Base-by-base conservation (phyloP, 2,888 invertebrate genomes). In the Calliphora vomitoria region DNA sequence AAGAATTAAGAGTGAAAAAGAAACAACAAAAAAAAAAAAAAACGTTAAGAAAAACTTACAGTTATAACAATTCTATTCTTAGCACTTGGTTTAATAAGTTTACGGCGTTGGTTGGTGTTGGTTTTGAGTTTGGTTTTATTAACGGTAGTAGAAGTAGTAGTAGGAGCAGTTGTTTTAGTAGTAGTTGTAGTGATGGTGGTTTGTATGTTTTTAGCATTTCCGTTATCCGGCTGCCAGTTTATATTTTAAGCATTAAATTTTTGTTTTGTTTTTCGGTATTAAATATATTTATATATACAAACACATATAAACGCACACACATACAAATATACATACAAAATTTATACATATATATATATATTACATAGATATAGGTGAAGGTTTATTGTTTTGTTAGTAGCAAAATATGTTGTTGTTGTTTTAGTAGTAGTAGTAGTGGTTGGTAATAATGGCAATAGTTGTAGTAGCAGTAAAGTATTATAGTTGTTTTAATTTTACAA, bases 201-300 rank as follows among this genome's bases (percentile, higher is more conserved):
- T 89, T 89, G 68, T 79, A 88, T 88, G 84, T 89, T 88, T 86
- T 89, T 89, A 86, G 86, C 90, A 90, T 90, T 91, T 90, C 90
- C 90, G 90, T 88, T 89, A 89, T 90, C 90, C 90, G 90, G 90
- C 91, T 91, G 90, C 88, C 88, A 88, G 82, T 87, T 87, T 85
- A 79, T 87, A 82, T 85, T 74, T 79, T 75, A 85, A 79, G 75
- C 84, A 82, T 82, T 76, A 76, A 83, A 60, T 74, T 86, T 86
- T 68, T 68, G 15, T 82, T 75, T 11, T 83, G 62, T 74, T 20
- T 69, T 84, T 53, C 35, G 50, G 31, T 41, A 60, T 58, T 35
- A 62, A 44, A 68, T 68, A 47, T 60, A 74, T 58, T 25, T 71
- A 44, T 44, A 8, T 66, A 53, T 47, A n/a, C 55, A 74, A 66